Evolutionary conservation across 1,140 invertebrate genomes (phyloP), one percentile per base, ranked within the genome.

Genomic region (Bombyx mandarina): DNA sequence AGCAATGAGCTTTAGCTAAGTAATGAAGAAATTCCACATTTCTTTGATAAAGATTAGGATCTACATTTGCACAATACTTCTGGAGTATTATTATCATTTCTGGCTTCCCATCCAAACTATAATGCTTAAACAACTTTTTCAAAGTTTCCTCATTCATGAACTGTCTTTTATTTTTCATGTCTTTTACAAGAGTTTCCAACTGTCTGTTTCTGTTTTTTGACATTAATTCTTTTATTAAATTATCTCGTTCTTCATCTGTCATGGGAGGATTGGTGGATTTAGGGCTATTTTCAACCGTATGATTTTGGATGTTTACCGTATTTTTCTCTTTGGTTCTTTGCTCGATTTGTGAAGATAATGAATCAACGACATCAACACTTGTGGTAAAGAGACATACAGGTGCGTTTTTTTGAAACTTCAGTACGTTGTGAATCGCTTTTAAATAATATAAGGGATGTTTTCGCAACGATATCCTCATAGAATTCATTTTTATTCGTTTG

Each of bases 1-100:
- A 66, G 59, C 82, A 87, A 49, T 86, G 75, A 0, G 82, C 82
- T 66, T 78, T 87, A 0, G 82, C 81, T 26, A 79, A 48, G 65
- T 82, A 86, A 61, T 87, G 84, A 8, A 73, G 45, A 50, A 82
- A 87, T 57, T 80, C 71, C n/a, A 82, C 81, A 71, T 85, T 80
- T 42, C 71, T 61, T 57, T 64, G 71, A 60, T 77, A 79, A 6
- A 79, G 54, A 42, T 56, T 56, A 7, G 68, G 71, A 53, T 79
- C 69, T 7, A 77, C 52, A 56, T 64, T 77, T 10, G 42, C 55
- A 58, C 68, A 70, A 57, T 86, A 86, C 43, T 65, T 73, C 52
- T 79, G 73, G 7, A 87, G 57, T 43, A 77, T 9, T 10, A 54
- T 45, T 6, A 87, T 61, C 45, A 66, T 60, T 49, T 82, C 74